A percentile compares a stretch with the other conserved stretches of the same genome.
phyloP scores from a whole-genome alignment of 2,888 invertebrate genomes.

The Drosophila flavopinicola region DNA sequence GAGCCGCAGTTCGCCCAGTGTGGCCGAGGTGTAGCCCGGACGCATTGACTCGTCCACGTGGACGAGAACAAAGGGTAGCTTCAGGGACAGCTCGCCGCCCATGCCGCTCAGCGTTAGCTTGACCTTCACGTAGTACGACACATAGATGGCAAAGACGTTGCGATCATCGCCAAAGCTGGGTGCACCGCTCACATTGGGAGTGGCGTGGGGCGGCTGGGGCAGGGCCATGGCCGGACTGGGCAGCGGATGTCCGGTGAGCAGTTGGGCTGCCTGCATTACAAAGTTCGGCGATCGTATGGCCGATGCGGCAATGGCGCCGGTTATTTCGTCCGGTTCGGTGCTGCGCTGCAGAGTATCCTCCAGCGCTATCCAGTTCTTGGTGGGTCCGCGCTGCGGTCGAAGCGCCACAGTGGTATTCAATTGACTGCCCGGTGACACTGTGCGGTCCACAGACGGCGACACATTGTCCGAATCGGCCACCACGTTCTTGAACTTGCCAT shows the following conservation, averaged over 20 bases:
- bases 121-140: constrained; percentile 95
- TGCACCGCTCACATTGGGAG: constrained; percentile 11
- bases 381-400: constrained; percentile 90
- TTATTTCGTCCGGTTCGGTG: constrained; percentile 86
- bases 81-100: constrained; percentile 91
- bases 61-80: constrained; percentile 92
- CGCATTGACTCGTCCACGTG: constrained; percentile 85
- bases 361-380: constrained; percentile 96
- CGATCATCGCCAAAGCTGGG: constrained; percentile 86
- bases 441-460: constrained; percentile 74
- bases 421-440: constrained; percentile 87
- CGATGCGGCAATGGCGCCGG: constrained; percentile 85
- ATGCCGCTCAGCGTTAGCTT: constrained; percentile 92
- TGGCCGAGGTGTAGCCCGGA: constrained; percentile 56
- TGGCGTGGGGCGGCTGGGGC: constrained; percentile 32
- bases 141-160: constrained; percentile 95
- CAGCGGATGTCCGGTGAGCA: constrained; percentile 54
- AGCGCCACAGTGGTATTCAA: constrained; percentile 88
- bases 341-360: constrained; percentile 92
- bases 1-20: constrained; percentile 51
- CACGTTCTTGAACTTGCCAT: constrained; percentile 97
- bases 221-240: constrained; percentile 68
- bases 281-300: constrained; percentile 85
- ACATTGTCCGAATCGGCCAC: constrained; percentile 89
- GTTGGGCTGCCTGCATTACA: constrained; percentile 60